Evolutionary conservation across 2,888 invertebrate species (phyloP), one percentile per base, ranked within the genome.

Genomic region (Aethes cnicana): DNA sequence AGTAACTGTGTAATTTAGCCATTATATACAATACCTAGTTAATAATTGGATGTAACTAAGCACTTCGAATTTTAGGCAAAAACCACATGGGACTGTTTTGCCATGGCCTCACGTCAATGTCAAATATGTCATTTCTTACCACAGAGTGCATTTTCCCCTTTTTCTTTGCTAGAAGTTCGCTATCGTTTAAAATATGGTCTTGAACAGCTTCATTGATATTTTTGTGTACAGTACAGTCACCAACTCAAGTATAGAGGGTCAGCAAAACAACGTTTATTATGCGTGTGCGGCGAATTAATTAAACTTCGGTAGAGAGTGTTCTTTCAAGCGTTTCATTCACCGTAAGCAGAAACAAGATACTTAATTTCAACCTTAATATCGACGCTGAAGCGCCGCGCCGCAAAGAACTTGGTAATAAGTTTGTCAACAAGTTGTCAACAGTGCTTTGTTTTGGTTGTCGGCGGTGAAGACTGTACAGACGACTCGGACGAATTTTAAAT

Each of bases 1-100:
- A 93, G 70, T 93, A 94, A 47, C 92, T 91, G 58, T 92, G 92
- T 56, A 95, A 84, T 78, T 93, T 94, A 30, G 94, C 94, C 94
- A 95, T 94, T 58, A 14, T 62, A 18, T 6, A 43, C 4, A 1
- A 49, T 14, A 44, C 7, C 30, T 36, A 6, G 21, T n/a, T n/a
- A n/a, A n/a, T n/a, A 6, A n/a, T 12, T 3, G 23, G 35, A 46
- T 49, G 8, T 36, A 47, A 26, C 58, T 66, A 60, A 62, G 57
- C 61, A 58, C 33, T 37, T 30, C 3, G 23, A 36, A 6, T 30
- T 36, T 12, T 37, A 30, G 8, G 1, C 14, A 32, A 30, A 36
- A 47, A 42, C 47, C 53, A 47, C 47, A 53, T 47, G 50, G 23
- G 12, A 36, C 36, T 44, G 30, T 37, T 50, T 25, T 44, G 21